Conservation (phyloP, 2,113 vertebrate species). For the Alligator mississippiensis region DNA sequence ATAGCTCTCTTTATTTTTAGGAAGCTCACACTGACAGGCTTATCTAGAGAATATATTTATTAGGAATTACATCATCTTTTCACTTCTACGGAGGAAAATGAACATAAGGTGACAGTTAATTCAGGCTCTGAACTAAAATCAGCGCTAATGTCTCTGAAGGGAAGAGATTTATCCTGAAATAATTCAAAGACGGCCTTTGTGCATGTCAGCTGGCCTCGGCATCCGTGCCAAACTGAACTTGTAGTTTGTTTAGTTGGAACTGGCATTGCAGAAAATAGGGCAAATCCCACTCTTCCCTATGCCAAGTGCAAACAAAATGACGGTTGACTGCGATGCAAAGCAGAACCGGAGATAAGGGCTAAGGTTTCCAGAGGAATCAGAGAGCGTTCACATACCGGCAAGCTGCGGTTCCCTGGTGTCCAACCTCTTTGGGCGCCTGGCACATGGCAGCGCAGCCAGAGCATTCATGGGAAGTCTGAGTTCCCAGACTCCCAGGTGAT, state of each 20-base stretch:
- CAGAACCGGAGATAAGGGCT: fast-evolving
- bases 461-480: neutral
- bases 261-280: fast-evolving
- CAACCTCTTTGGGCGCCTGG: neutral
- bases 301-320: neutral
- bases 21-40: neutral
- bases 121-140: neutral
- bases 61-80: neutral
- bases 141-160: neutral
- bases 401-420: neutral
- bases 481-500: neutral
- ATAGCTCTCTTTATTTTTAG: neutral
- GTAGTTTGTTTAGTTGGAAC: neutral
- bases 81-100: neutral
- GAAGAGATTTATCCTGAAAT: neutral
- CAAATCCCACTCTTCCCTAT: neutral
- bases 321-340: too few relatives aligned
- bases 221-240: fast-evolving
- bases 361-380: too few relatives aligned
- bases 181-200: fast-evolving
- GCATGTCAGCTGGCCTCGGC: neutral
- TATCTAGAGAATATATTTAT: fast-evolving
- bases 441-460: too few relatives aligned
- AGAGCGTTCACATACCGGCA: neutral
- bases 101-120: neutral